Evolutionary conservation across 1,140 invertebrate genomes (phyloP), one percentile per base, ranked within the genome.

Genomic region (Nebria ingens): DNA sequence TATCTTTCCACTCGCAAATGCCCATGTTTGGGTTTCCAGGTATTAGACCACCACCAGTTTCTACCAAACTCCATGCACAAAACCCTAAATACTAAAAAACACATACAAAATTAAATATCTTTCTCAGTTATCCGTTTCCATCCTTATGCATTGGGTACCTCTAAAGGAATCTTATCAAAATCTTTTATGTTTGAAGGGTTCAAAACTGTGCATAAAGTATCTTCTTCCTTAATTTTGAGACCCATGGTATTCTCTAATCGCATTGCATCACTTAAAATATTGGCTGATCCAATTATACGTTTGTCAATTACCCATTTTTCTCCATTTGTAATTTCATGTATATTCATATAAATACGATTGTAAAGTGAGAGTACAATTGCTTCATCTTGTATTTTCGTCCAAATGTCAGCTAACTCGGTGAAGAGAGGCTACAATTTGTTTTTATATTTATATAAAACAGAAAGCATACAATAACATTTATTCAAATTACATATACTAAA

Each of bases 81-180:
- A 86, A 86, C 51, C 84, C 83, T 59, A 82, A 64, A 65, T 78
- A 83, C 83, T 85, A 50, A n/a, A 34, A n/a, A n/a, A n/a, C n/a
- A n/a, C n/a, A n/a, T n/a, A n/a, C n/a, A n/a, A n/a, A n/a, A n/a
- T n/a, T 34, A 34, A 6, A 34, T 34, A 9, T 34, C 6, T n/a
- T 34, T 34, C 6, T 34, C 6, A 34, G 6, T 9, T 34, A 34
- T 34, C n/a, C 6, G 6, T 34, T 6, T 34, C 6, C n/a, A 34
- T 34, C 6, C 25, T 34, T 9, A 34, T n/a, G n/a, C 25, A 9
- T 9, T 34, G n/a, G 25, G 52, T 62, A 76, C 72, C 61, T 78
- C 69, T 2, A 76, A 59, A 58, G 71, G 66, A 21, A 75, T 64
- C 53, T 72, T 67, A 15, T 76, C 68, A 40, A 76, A 72, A 56